Conservation (phyloP, 2,888 invertebrate species). For the Willowsia nigromaculata region DNA sequence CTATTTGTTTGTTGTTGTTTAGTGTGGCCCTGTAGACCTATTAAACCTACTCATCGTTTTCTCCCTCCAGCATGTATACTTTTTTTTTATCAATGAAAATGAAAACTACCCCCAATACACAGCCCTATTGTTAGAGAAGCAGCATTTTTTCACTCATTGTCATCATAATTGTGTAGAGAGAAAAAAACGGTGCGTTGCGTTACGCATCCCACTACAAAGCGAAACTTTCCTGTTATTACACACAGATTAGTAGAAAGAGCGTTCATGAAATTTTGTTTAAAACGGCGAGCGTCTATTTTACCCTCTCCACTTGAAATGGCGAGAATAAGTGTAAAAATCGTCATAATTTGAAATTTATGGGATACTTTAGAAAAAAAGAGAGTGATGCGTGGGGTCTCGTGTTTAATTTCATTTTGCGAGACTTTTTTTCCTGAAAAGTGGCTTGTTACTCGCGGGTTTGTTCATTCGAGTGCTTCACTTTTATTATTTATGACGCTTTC, state of each 20-base stretch:
- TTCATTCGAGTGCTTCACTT: neutral
- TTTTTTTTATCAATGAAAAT: constrained; percentile 28
- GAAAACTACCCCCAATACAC: neutral
- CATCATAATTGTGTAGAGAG: constrained; percentile 17
- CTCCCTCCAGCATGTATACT: neutral
- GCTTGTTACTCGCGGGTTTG: neutral
- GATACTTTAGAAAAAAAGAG: constrained; percentile 9
- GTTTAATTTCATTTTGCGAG: neutral
- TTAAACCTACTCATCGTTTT: neutral
- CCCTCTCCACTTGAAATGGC: constrained; percentile 20
- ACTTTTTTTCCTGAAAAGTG: neutral
- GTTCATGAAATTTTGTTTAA: too few species aligned
- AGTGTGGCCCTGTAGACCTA: constrained; percentile 27
- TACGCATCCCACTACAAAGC: neutral
- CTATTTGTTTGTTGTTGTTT: constrained; percentile 33
- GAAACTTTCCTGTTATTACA: constrained; percentile 33
- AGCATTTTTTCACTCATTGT: constrained; percentile 1
- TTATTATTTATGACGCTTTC: neutral
- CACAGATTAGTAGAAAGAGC: constrained; percentile 34
- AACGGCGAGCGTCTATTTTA: neutral
- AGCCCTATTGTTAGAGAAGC: neutral
- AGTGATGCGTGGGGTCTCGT: constrained; percentile 20
- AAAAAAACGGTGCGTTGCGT: neutral
- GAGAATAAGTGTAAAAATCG: constrained; percentile 61
- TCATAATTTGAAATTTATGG: constrained; percentile 70